These are phyloP conservation scores for Asobara japonica DNA, from an alignment of 1,140 invertebrate genomes.

Conservation along the genomic window DNA sequence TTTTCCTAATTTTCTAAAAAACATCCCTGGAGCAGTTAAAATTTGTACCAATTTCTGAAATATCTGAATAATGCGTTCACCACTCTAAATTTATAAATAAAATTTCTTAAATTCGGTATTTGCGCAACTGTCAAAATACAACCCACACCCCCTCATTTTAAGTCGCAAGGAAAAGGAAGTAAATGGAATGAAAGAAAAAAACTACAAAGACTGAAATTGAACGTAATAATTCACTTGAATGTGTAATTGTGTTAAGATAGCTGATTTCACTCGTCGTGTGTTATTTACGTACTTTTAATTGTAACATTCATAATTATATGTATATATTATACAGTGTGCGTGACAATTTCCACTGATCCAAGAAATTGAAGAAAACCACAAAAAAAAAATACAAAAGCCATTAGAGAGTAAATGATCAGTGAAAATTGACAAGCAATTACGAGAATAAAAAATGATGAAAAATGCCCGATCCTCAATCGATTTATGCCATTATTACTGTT, in stretches of 20 bases:
- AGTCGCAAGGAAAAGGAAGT: not conserved
- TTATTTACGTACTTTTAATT: not conserved
- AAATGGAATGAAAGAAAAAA: not conserved
- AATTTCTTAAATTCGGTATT: too few species aligned
- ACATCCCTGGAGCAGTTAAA: too few species aligned
- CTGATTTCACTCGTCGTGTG: constrained; percentile 5
- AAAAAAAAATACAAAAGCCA: constrained; percentile 11
- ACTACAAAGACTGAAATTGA: not conserved
- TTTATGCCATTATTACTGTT: constrained; percentile 57
- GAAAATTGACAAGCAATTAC: not conserved
- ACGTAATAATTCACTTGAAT: not conserved
- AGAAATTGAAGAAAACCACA: not conserved
- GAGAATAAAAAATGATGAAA: constrained; percentile 40
- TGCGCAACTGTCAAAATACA: too few species aligned
- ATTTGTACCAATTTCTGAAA: too few species aligned
- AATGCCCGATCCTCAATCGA: constrained; percentile 48
- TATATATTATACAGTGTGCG: not conserved
- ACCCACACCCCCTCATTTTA: too few species aligned
- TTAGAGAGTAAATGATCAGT: constrained; percentile 31
- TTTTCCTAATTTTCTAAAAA: too few species aligned
- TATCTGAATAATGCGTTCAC: too few species aligned
- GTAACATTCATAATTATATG: constrained; percentile 4
- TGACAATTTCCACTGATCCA: not conserved
- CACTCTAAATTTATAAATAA: too few species aligned
- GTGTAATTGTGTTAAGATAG: constrained; percentile 1